These are phyloP conservation scores for Hozukius guyotensis DNA, from an alignment of 2,797 vertebrate genomes.

Conservation along the genomic window DNA sequence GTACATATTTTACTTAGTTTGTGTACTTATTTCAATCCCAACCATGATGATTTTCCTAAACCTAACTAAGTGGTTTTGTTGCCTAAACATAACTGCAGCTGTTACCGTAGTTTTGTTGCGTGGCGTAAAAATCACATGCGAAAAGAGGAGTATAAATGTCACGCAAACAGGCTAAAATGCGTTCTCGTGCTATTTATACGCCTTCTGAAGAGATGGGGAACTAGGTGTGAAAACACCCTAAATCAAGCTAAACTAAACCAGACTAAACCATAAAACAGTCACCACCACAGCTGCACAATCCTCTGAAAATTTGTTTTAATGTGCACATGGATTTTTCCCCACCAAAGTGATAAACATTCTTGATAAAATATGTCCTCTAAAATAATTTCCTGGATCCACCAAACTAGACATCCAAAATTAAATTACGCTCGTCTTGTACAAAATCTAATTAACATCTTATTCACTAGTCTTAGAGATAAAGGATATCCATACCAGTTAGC, in stretches of 20 bases:
- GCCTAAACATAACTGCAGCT: too few relatives aligned
- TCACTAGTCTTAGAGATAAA: not conserved
- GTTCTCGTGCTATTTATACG: too few relatives aligned
- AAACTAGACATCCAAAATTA: not conserved
- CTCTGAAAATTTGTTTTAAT: not conserved
- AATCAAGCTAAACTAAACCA: not conserved
- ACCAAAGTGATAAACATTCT: not conserved
- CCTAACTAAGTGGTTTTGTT: too few relatives aligned
- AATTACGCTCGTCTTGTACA: not conserved
- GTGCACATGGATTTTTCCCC: not conserved
- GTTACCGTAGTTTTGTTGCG: too few relatives aligned
- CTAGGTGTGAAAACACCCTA: not conserved
- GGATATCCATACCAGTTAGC: not conserved
- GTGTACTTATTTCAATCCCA: too few relatives aligned
- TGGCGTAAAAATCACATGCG: too few relatives aligned
- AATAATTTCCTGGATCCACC: not conserved
- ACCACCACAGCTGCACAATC: not conserved
- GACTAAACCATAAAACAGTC: not conserved
- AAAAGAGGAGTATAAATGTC: too few relatives aligned
- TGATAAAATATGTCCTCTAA: not conserved
- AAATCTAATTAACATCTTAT: not conserved
- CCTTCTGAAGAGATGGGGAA: too few relatives aligned
- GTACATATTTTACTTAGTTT: too few relatives aligned
- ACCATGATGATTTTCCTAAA: too few relatives aligned
- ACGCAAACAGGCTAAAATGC: too few relatives aligned